A percentile compares a stretch with the other conserved stretches of the same genome.
phyloP scores from a whole-genome alignment of 2,113 vertebrate species.

The Actenoides lindsayi region DNA sequence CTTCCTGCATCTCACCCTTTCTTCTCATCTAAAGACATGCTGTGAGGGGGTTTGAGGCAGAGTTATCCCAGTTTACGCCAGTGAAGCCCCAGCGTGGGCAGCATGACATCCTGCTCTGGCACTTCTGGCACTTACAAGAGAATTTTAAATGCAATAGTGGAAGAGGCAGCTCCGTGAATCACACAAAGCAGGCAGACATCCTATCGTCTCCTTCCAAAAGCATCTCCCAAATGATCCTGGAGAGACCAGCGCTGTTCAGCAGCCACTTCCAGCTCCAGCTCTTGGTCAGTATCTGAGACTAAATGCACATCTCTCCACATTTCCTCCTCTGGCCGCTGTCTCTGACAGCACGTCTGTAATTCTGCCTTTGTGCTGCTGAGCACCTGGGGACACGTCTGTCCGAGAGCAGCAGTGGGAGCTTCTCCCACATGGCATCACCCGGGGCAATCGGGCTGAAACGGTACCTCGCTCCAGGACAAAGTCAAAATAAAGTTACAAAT shows the following conservation, averaged over 20 bases:
- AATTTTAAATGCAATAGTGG: neutral
- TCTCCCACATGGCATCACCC: accelerated
- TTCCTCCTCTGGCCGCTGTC: neutral
- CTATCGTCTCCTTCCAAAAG: accelerated
- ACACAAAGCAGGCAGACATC: neutral
- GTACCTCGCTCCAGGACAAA: neutral
- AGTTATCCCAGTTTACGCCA: neutral
- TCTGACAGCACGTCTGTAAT: neutral
- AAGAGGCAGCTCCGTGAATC: neutral
- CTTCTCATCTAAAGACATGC: neutral
- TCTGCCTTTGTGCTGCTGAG: neutral
- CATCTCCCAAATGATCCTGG: accelerated
- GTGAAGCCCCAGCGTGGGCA: neutral
- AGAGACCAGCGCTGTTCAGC: neutral
- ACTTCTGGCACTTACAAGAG: neutral
- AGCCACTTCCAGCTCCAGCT: neutral
- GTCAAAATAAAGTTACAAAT: neutral
- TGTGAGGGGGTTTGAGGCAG: neutral
- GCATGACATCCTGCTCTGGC: neutral
- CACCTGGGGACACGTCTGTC: neutral
- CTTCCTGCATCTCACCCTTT: neutral
- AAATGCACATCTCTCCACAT: neutral
- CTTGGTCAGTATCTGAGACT: neutral
- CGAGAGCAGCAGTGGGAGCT: neutral
- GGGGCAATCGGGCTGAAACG: neutral